These are phyloP conservation scores for Rhinogobio ventralis DNA, from an alignment of 2,797 vertebrate genomes.

Conservation along the genomic window DNA sequence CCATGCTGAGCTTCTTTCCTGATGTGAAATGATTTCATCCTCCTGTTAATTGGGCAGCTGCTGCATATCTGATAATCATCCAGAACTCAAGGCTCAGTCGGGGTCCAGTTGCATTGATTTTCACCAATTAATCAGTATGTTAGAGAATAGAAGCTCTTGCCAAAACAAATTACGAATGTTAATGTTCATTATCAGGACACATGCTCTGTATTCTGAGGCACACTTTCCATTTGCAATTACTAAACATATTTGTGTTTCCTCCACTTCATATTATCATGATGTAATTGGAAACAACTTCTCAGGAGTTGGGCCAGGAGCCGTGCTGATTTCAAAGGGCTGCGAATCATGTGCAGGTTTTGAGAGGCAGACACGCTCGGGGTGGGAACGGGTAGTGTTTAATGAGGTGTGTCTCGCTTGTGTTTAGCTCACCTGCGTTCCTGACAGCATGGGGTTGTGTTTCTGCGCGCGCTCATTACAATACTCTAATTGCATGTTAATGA, in stretches of 20 bases:
- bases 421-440: conserved; percentile 68
- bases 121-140: conserved; percentile 61
- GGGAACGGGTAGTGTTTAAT: conserved; percentile 60
- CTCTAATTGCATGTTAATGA: conserved; percentile 77
- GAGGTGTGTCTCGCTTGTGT: conserved; percentile 62
- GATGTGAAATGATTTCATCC: conserved; percentile 25
- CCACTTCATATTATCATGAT: conserved; percentile 24
- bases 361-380: conserved; percentile 21
- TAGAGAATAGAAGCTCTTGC: conserved; percentile 34
- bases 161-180: conserved; percentile 51
- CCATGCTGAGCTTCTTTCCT: conserved; percentile 20
- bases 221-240: conserved; percentile 57
- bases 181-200: conserved; percentile 38
- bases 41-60: conserved; percentile 40
- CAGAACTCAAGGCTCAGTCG: conserved; percentile 47
- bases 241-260: conserved; percentile 44
- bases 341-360: conserved; percentile 33
- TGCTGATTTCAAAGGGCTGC: conserved; percentile 52
- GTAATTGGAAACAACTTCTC: conserved; percentile 50
- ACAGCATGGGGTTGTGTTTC: conserved; percentile 63
- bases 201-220: conserved; percentile 28
- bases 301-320: conserved; percentile 43
- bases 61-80: conserved; percentile 57
- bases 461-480: conserved; percentile 61
- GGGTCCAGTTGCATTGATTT: conserved; percentile 48